Evolutionary conservation across 2,888 invertebrate genomes (phyloP), one percentile per base, ranked within the genome.

Genomic region (Coecobrya sp.): DNA sequence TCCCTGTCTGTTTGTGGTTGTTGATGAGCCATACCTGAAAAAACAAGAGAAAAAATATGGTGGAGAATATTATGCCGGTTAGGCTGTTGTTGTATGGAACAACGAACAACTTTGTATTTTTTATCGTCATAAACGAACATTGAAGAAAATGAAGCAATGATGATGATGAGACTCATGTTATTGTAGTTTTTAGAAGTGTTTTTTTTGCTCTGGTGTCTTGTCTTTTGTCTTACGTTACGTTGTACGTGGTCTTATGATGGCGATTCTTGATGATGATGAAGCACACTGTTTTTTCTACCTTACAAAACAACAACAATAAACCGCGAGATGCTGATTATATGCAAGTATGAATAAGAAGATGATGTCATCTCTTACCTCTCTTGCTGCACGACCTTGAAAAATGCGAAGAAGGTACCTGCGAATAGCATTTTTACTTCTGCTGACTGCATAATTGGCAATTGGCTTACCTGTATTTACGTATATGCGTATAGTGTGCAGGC

Each of bases 381-480:
- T 62, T 55, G 55, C 70, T 70, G 16, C 36, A 70, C 55, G 81
- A 30, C 81, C 81, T 81, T 81, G 81, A 81, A 81, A 55, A 76
- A 68, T 11, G 30, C 10, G 42, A 76, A 81, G 81, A 81, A 55
- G 81, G 81, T 81, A 81, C 81, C 55, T 81, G 49, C 52, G 22
- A 30, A 70, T 36, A 36, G 68, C 68, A 10, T 25, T 8, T 25
- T 62, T 22, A n/a, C n/a, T 62, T 3, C 22, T 19, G n/a, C 49
- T 45, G 22, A 19, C 16, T 70, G 30, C 22, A 70, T 42, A 68
- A 68, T 49, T 42, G 4, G 42, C 10, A 42, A 42, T 42, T 19
- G 55, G 62, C 25, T 62, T 62, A 19, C n/a, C n/a, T 62, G 22
- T 62, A 5, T n/a, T 8, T 59, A 19, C 1, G 7, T 36, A 7